These are phyloP conservation scores for Erithacus rubecula DNA, from an alignment of 2,797 vertebrate species.

Conservation along the genomic window DNA sequence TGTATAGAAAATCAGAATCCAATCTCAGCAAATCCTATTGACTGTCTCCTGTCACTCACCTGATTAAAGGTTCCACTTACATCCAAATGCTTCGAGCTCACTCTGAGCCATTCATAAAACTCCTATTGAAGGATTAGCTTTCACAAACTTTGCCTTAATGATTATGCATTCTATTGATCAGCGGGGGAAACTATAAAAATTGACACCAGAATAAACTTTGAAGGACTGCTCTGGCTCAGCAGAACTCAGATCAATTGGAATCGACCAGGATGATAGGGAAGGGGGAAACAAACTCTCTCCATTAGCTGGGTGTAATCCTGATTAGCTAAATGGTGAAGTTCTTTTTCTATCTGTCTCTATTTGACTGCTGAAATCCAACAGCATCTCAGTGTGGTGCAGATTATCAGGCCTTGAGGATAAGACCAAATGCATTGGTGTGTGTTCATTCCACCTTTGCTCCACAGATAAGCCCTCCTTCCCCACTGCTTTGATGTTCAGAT, in stretches of 20 bases:
- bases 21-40: slow-evolving; percentile 64
- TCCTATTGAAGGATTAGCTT: slow-evolving; percentile 76
- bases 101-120: slow-evolving; percentile 80
- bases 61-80: slow-evolving; percentile 78
- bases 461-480: neutral
- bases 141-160: slow-evolving; percentile 82
- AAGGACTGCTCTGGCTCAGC: slow-evolving; percentile 77
- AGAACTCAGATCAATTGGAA: slow-evolving; percentile 74
- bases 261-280: slow-evolving; percentile 64
- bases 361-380: slow-evolving; percentile 1
- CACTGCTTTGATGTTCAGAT: slow-evolving; percentile 2
- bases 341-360: neutral
- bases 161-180: slow-evolving; percentile 78
- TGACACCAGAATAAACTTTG: slow-evolving; percentile 85
- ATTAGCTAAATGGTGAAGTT: slow-evolving; percentile 35
- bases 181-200: slow-evolving; percentile 79
- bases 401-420: neutral
- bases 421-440: neutral
- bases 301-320: slow-evolving; percentile 69
- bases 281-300: slow-evolving; percentile 46
- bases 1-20: slow-evolving; percentile 40
- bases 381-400: neutral
- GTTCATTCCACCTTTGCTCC: neutral
- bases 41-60: slow-evolving; percentile 73
- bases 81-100: slow-evolving; percentile 69